Evolutionary conservation across 2,888 invertebrate genomes (phyloP), one percentile per base, ranked within the genome.

Genomic region (Portevinia maculata): DNA sequence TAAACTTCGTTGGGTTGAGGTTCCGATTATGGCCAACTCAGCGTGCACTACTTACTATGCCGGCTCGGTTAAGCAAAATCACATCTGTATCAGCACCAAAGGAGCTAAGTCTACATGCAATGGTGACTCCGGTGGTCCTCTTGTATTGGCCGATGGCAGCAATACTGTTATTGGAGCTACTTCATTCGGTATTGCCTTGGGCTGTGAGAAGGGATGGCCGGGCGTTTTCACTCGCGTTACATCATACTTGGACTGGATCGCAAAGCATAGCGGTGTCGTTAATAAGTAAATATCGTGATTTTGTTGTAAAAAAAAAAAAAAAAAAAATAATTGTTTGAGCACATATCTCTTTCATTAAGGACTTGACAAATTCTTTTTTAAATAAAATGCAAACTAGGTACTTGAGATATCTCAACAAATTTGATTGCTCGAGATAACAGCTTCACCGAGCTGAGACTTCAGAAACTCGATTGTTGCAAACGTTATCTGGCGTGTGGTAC

Each of bases 61-160:
- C 0, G 86, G 85, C 3, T 78, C 84, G 0, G n/a, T n/a, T n/a
- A n/a, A n/a, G n/a, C n/a, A n/a, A n/a, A n/a, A 69, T 81, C n/a
- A 70, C 37, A 13, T n/a, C 44, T 92, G 92, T 85, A 89, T 90
- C 24, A 88, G 86, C 64, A 90, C 90, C 28, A 85, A 85, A 53
- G 86, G 85, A 1, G 88, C 89, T 13, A 88, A 87, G 69, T 89
- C 88, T 15, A 88, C 85, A 8, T 90, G 90, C 85, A 88, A 86
- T 79, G 89, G 90, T 17, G 90, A 90, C 44, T 89, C 89, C 32
- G 89, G 90, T 48, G 90, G 90, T 41, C 90, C 90, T 15, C 73
- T 90, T 79, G 87, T 88, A 0, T 37, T 28, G 5, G 86, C 86
- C 28, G 84, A 79, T 17, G 83, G 64, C 8, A 17, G 46, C n/a